Conservation (phyloP, 2,113 vertebrate species). For the Campylomormyrus tamandua region DNA sequence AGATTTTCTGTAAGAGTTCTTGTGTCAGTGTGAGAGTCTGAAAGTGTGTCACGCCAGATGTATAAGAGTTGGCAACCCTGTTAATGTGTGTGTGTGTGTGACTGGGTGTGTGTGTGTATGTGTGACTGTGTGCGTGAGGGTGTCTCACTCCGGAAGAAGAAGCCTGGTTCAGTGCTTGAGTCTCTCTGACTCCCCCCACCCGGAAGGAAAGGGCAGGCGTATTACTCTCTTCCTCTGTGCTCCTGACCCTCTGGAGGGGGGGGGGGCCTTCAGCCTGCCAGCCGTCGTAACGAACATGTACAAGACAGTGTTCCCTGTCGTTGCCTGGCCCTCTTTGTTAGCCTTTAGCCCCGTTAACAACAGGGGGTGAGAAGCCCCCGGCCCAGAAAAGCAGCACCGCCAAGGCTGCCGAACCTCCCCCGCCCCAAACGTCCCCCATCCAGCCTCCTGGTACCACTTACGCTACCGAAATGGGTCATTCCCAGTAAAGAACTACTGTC, state of each 20-base stretch:
- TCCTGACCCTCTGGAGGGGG: slow-evolving; percentile 29
- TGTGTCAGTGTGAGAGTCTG: too few species aligned
- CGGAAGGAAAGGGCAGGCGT: background rate
- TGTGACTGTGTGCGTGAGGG: slow-evolving; percentile 13
- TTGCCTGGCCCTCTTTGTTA: background rate
- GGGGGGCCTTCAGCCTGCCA: slow-evolving; percentile 4
- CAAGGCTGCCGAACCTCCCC: background rate
- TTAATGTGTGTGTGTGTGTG: too few species aligned
- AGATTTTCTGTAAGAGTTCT: too few species aligned
- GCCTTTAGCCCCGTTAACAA: background rate
- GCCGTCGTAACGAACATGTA: background rate
- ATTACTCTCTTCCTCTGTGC: slow-evolving; percentile 33
- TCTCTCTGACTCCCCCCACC: background rate
- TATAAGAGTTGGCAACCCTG: too few species aligned
- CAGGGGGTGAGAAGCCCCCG: background rate
- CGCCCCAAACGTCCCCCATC: background rate
- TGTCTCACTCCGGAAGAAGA: slow-evolving; percentile 30
- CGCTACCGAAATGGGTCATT: background rate
- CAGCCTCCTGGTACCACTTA: background rate
- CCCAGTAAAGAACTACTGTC: background rate
- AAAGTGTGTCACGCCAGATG: too few species aligned
- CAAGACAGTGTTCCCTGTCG: background rate
- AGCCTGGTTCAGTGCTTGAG: slow-evolving; percentile 28
- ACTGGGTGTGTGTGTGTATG: background rate
- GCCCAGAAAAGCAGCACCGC: background rate